Base-by-base conservation (phyloP, 2,113 vertebrate species). In the Poecile atricapillus region DNA sequence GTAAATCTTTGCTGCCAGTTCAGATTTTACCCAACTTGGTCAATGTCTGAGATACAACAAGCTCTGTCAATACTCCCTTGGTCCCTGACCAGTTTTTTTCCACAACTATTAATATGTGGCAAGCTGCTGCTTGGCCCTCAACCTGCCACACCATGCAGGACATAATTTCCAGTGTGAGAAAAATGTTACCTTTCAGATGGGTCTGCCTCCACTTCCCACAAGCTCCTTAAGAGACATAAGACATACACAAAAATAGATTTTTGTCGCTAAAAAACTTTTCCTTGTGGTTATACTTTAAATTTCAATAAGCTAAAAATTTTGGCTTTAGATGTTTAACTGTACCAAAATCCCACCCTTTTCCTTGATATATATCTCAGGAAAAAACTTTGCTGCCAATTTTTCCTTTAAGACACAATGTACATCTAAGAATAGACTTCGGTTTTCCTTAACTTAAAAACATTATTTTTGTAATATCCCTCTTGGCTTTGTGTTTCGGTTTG, bases 401-500 rank as follows among this genome's bases (percentile, higher is more conserved):
- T 68, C 80, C 24, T 74, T 53, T 53, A 56, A 75, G 71, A 95
- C 49, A 94, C 82, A 91, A 95, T 92, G 87, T 49, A 47, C 63
- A 13, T 91, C 92, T 77, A 94, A 90, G 81, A 95, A 95, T 77
- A 96, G 68, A 69, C 25, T 74, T 96, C 44, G 1, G 15, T 87
- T 90, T 87, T 81, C 64, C 67, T 82, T 78, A 37, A 53, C 71
- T 84, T 21, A 33, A 69, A 62, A 50, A 52, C n/a, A 25, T 16
- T 79, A 22, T 62, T 87, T 93, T 83, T 76, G 47, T 73, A 80
- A 44, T 44, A 11, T 55, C 8, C 47, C 47, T 93, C 35, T 73
- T 76, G 56, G 1, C 28, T 94, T 89, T 85, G 23, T 77, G 19
- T 10, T 88, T 59, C 60, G 30, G 4, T 6, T 31, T n/a, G 3